A percentile compares a stretch with the other conserved stretches of the same genome.
Conservation (phyloP, 2,113 vertebrate species). For the Sander vitreus region DNA sequence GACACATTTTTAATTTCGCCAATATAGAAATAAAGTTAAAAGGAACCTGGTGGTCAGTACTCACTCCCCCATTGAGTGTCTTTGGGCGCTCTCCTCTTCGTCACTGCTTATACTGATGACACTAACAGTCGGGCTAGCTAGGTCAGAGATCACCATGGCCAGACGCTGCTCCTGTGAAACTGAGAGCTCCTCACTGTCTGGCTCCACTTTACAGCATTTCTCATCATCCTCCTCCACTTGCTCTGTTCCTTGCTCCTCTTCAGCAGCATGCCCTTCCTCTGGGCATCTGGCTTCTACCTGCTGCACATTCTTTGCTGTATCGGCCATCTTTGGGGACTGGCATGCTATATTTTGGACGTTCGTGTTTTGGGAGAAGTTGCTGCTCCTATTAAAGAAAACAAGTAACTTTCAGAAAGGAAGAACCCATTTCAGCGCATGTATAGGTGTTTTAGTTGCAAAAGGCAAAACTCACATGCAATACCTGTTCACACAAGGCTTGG, state of each 20-base stretch:
- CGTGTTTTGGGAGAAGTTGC: slow-evolving; percentile 89
- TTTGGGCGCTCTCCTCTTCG: slow-evolving; percentile 86
- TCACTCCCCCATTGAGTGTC: slow-evolving; percentile 91
- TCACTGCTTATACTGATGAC: slow-evolving; percentile 98
- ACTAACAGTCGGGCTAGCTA: slow-evolving; percentile 92
- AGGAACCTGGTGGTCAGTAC: slow-evolving; percentile 51
- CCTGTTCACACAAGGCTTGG: slow-evolving; percentile 94
- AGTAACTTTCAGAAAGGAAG: slow-evolving; percentile 1
- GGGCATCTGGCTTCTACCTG: slow-evolving; percentile 85
- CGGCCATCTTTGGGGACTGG: slow-evolving; percentile 92
- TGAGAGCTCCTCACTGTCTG: slow-evolving; percentile 83
- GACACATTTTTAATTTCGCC: background rate
- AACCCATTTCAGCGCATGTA: background rate
- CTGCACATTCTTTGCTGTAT: slow-evolving; percentile 88
- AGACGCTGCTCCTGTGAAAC: slow-evolving; percentile 88
- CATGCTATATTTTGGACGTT: slow-evolving; percentile 91
- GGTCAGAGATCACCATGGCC: slow-evolving; percentile 89
- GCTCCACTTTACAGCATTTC: slow-evolving; percentile 83
- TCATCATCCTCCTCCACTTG: slow-evolving; percentile 74
- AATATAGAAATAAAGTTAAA: background rate
- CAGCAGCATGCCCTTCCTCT: slow-evolving; percentile 79
- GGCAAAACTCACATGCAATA: slow-evolving; percentile 49
- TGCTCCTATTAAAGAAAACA: slow-evolving; percentile 84
- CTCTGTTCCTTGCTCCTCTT: slow-evolving; percentile 74
- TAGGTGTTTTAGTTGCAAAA: background rate